phyloP scores from a whole-genome alignment of 1,140 invertebrate genomes.

The Drosophila arawakana region DNA sequence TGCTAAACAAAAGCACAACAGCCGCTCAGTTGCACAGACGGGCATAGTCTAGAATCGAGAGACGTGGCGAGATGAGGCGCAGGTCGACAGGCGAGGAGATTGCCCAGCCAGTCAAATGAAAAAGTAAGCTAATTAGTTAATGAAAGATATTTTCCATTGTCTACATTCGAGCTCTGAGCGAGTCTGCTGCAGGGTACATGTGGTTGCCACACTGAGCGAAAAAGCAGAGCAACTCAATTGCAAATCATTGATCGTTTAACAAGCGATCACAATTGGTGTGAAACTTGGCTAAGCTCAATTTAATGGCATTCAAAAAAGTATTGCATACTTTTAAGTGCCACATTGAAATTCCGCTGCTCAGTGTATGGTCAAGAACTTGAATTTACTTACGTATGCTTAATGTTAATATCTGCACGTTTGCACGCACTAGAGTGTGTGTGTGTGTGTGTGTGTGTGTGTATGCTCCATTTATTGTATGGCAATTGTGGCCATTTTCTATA shows the following conservation, averaged over 20 bases:
- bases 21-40: conserved; percentile 3
- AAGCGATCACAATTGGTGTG: conserved; percentile 2
- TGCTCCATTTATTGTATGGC: conserved; percentile 23
- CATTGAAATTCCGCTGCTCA: background rate
- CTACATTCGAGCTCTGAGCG: conserved; percentile 7
- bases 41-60: too few species aligned
- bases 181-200: too few species aligned
- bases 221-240: background rate
- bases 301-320: background rate
- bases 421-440: background rate
- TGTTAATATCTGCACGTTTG: too few species aligned
- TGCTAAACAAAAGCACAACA: conserved; percentile 66
- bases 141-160: conserved; percentile 81
- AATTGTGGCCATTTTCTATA: conserved; percentile 12
- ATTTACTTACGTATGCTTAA: background rate
- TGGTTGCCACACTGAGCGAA: background rate
- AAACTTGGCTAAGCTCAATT: conserved; percentile 16
- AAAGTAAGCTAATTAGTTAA: conserved; percentile 83
- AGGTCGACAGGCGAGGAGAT: conserved; percentile 37
- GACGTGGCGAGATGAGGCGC: too few species aligned
- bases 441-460: background rate
- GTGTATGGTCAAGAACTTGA: conserved; percentile 3
- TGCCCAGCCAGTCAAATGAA: conserved; percentile 51
- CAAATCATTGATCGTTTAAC: background rate
- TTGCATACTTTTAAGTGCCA: conserved; percentile 9